Conservation (phyloP, 1,140 invertebrate genomes). For the Bombus waltoni region DNA sequence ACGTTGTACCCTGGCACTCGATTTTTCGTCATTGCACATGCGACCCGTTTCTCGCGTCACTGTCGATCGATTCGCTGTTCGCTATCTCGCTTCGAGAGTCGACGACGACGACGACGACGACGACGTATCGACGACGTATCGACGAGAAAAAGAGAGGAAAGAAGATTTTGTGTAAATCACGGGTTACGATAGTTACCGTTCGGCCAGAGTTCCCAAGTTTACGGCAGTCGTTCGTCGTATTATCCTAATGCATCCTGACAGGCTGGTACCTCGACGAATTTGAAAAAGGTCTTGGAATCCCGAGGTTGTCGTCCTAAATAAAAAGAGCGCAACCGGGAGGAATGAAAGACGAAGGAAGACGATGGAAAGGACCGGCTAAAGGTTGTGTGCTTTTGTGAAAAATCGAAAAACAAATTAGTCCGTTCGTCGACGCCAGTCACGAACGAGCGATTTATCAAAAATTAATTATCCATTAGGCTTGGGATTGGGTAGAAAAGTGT, state of each 20-base stretch:
- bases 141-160: conserved; percentile 11
- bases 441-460: conserved; percentile 79
- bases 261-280: conserved; percentile 61
- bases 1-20: conserved; percentile 57
- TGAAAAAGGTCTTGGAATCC: conserved; percentile 50
- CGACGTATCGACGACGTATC: too few species aligned
- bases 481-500: conserved; percentile 78
- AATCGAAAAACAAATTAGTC: conserved; percentile 78
- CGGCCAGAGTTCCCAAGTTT: conserved; percentile 57
- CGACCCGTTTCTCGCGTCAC: not conserved
- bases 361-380: conserved; percentile 11
- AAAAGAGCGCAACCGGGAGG: conserved; percentile 15
- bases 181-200: conserved; percentile 67
- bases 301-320: conserved; percentile 47
- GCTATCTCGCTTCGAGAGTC: too few species aligned
- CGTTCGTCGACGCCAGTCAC: conserved; percentile 74
- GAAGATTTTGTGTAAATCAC: conserved; percentile 55
- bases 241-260: conserved; percentile 70
- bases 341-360: not conserved
- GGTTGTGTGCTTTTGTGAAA: conserved; percentile 68
- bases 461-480: conserved; percentile 81
- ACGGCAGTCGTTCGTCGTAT: conserved; percentile 66
- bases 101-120: too few species aligned
- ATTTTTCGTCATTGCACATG: not conserved
- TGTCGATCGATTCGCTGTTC: too few species aligned